Conservation (phyloP, 2,888 invertebrate species). For the Hydropsyche betteni region DNA sequence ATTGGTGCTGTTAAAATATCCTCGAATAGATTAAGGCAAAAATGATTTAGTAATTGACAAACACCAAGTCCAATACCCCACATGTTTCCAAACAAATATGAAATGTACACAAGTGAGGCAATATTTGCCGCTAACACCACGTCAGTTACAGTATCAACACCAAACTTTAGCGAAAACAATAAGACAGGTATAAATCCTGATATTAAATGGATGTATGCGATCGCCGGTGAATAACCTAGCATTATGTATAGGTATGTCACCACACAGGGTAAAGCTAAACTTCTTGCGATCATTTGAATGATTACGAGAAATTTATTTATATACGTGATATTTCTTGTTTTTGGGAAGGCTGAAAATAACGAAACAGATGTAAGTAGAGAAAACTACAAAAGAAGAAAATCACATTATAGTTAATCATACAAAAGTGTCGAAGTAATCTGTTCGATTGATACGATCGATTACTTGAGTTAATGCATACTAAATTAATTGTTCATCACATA, state of each 20-base stretch:
- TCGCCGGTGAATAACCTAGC: constrained; percentile 46
- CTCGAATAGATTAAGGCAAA: constrained; percentile 48
- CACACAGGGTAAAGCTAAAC: constrained; percentile 49
- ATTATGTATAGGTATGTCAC: constrained; percentile 50
- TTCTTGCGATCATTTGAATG: constrained; percentile 48
- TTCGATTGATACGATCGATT: too few species aligned
- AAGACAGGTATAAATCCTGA: constrained; percentile 48
- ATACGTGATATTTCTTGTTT: constrained; percentile 43
- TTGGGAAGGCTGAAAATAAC: constrained; percentile 50
- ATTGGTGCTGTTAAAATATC: constrained; percentile 49
- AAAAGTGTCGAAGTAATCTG: too few species aligned
- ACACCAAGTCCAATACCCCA: constrained; percentile 50
- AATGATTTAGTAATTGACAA: constrained; percentile 51
- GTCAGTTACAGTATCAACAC: constrained; percentile 45
- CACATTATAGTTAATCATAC: background rate
- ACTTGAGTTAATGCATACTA: too few species aligned
- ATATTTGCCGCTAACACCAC: constrained; percentile 49
- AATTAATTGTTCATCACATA: too few species aligned
- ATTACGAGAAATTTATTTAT: constrained; percentile 47
- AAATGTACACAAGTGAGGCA: constrained; percentile 47
- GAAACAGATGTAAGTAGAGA: background rate
- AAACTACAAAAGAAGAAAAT: background rate
- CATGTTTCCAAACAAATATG: constrained; percentile 49
- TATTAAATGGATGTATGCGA: constrained; percentile 49
- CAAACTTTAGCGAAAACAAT: constrained; percentile 44